These are phyloP conservation scores for Dascyllus trimaculatus DNA, from an alignment of 2,113 vertebrate species.

Conservation along the genomic window DNA sequence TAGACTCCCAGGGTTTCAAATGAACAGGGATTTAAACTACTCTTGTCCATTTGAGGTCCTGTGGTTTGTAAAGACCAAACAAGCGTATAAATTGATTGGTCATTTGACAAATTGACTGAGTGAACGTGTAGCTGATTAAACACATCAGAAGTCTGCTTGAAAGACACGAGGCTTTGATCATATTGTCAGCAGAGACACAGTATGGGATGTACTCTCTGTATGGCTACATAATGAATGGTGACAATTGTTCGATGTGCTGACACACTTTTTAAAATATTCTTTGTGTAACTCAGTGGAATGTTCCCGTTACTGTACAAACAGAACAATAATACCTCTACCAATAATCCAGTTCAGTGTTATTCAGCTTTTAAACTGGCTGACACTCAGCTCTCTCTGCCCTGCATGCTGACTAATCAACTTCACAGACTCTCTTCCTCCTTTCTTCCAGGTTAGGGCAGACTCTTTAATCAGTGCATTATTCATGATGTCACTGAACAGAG, in stretches of 20 bases:
- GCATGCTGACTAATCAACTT: conserved; percentile 20
- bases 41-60: no score
- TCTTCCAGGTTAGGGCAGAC: not conserved
- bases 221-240: not conserved
- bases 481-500: conserved; percentile 7
- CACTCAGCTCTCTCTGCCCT: not conserved
- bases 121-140: no score
- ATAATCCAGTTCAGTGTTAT: not conserved
- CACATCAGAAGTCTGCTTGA: no score
- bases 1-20: no score
- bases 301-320: not conserved
- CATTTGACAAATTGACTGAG: no score
- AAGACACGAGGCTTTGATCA: no score
- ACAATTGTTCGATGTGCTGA: not conserved
- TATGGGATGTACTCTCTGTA: no score
- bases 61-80: no score
- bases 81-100: no score
- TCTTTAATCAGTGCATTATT: conserved; percentile 28
- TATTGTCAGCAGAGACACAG: no score
- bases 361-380: conserved; percentile 7
- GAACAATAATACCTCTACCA: not conserved
- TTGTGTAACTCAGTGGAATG: not conserved
- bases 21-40: no score
- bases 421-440: not conserved
- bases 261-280: not conserved